phyloP scores from a whole-genome alignment of 2,888 invertebrate species.

The Mylabris sibirica region DNA sequence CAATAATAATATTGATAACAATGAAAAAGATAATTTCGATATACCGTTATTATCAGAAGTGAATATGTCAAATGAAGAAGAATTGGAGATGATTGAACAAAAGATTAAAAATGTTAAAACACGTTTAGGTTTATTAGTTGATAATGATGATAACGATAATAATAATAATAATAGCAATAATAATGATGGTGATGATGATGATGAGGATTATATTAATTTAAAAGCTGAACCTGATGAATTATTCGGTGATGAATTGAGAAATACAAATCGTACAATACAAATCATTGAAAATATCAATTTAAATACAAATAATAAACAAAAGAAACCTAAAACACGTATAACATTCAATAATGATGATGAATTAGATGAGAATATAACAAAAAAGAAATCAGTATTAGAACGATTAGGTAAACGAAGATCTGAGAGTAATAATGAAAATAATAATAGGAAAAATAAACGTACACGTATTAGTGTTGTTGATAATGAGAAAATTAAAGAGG shows the following conservation, averaged over 20 bases:
- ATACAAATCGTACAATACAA: constrained; percentile 10
- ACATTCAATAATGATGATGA: constrained; percentile 44
- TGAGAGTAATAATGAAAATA: constrained; percentile 29
- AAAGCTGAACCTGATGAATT: constrained; percentile 66
- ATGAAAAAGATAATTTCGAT: constrained; percentile 59
- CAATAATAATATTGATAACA: constrained; percentile 1
- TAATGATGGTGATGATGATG: constrained; percentile 63
- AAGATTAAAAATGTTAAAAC: constrained; percentile 68
- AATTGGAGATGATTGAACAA: constrained; percentile 68
- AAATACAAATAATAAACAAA: constrained; percentile 8
- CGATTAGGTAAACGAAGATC: constrained; percentile 60
- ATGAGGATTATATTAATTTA: constrained; percentile 72
- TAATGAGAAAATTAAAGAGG: constrained; percentile 42
- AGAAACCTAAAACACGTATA: constrained; percentile 35
- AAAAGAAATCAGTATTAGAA: constrained; percentile 61
- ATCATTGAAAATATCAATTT: not conserved
- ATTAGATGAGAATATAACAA: constrained; percentile 31
- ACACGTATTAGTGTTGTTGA: constrained; percentile 31
- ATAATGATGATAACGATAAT: constrained; percentile 62
- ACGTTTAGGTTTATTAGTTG: constrained; percentile 61
- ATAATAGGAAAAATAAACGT: constrained; percentile 35
- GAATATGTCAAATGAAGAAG: constrained; percentile 60
- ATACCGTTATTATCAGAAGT: constrained; percentile 63
- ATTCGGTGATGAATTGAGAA: constrained; percentile 25
- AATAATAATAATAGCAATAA: too few relatives aligned